Evolutionary conservation across 2,888 invertebrate species (phyloP), one percentile per base, ranked within the genome.

Genomic region (Cacoxenus indagator): DNA sequence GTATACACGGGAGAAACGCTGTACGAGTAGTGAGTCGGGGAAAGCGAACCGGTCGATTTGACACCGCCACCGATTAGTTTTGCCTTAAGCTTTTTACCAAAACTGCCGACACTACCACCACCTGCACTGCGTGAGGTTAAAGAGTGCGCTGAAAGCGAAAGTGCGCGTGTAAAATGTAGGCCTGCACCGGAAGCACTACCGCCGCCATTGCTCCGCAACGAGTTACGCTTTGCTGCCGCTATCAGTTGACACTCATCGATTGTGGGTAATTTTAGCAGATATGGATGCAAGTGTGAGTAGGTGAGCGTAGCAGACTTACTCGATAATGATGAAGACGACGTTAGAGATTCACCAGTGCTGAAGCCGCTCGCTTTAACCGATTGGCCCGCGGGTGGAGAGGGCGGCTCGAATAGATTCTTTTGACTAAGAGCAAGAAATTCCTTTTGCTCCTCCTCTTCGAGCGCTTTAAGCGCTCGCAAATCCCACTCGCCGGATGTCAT

Each of bases 401-500:
- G 75, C 11, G 81, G 76, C 67, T 87, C 84, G 57, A 86, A 86
- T 5, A 87, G 79, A 70, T 84, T 87, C 71, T 82, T 84, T 70
- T 87, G 86, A 73, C 86, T 87, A 43, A 87, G 82, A 14, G 86
- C 85, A 73, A 87, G 79, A 70, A 87, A 87, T 68, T 85, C 85
- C 65, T 84, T 85, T 75, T 87, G 83, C 73, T 88, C 87, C 78
- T 88, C 88, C 74, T 87, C 87, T 80, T 88, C 88, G 69, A 88
- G 87, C 83, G 88, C 88, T 75, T 87, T 87, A 5, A 88, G 83
- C 76, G 88, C 88, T 75, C 86, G 84, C 74, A 88, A 76, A 77
- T 88, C 88, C 88, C 88, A 88, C 78, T 88, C 88, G 65, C 87
- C 88, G 75, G 88, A 88, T 75, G 87, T 83, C 88, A 88, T 88